phyloP scores from a whole-genome alignment of 2,113 vertebrate genomes.

The Elephas maximus region DNA sequence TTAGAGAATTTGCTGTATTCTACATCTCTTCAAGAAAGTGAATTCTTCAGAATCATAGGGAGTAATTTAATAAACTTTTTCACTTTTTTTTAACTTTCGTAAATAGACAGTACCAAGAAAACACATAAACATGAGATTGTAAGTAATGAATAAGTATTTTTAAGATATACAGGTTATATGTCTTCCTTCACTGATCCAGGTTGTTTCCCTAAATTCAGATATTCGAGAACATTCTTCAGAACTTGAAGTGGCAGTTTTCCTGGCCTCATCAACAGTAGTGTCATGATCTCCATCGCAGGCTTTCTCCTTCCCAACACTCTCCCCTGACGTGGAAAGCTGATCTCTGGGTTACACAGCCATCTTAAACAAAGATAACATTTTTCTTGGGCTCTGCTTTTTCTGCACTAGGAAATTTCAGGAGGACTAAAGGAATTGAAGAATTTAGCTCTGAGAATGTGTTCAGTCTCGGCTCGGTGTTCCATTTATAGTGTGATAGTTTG shows the following conservation, averaged over 20 bases:
- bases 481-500: background rate
- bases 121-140: constrained; percentile 56
- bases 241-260: constrained; percentile 58
- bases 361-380: constrained; percentile 23
- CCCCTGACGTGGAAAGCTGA: constrained; percentile 1
- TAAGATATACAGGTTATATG: constrained; percentile 62
- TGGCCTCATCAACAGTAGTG: constrained; percentile 13
- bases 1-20: background rate
- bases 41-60: background rate
- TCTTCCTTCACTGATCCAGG: constrained; percentile 9
- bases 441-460: background rate
- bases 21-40: background rate
- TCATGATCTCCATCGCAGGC: background rate
- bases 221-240: constrained; percentile 36
- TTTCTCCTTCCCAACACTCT: background rate
- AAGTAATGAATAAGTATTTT: constrained; percentile 33
- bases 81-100: background rate
- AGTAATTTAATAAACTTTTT: too few relatives aligned
- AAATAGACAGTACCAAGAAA: constrained; percentile 68
- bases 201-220: constrained; percentile 5
- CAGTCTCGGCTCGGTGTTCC: background rate
- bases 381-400: background rate
- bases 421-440: constrained; percentile 30
- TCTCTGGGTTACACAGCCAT: constrained; percentile 29
- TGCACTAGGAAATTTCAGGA: constrained; percentile 21